A percentile compares a stretch with the other conserved stretches of the same genome.
Evolutionary conservation across 1,140 invertebrate species (phyloP).

Genomic region (Chironomus tepperi): DNA sequence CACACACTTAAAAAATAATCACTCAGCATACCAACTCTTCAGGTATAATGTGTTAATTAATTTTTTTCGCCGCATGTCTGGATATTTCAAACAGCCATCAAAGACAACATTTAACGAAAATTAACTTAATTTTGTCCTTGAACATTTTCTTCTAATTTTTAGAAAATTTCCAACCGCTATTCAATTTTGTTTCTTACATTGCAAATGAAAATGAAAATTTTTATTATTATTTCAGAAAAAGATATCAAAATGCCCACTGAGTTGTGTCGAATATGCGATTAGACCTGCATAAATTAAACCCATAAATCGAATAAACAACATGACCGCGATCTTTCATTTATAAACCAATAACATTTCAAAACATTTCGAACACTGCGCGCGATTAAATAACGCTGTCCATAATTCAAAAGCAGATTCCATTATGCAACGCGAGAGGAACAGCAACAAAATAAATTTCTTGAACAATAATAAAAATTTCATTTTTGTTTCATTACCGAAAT

Average conservation of each 20-base stretch:
- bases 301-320: neutral
- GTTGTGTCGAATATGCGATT: neutral
- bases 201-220: conserved; percentile 1
- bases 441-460: neutral
- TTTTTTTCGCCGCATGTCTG: neutral
- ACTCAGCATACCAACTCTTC: neutral
- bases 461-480: conserved; percentile 2
- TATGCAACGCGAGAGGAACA: neutral
- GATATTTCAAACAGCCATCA: neutral
- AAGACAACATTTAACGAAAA: too few species aligned
- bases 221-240: neutral
- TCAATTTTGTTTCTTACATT: too few species aligned
- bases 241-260: neutral
- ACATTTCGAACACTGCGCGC: neutral
- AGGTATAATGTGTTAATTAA: neutral
- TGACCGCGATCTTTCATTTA: neutral
- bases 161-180: neutral
- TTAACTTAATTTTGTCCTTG: neutral
- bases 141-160: neutral
- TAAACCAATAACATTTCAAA: conserved; percentile 2
- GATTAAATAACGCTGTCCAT: conserved; percentile 6
- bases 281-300: conserved; percentile 12
- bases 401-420: neutral
- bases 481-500: neutral
- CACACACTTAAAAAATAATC: neutral